Evolutionary conservation across 2,113 vertebrate genomes (phyloP).

Genomic region (Elgaria multicarinata): DNA sequence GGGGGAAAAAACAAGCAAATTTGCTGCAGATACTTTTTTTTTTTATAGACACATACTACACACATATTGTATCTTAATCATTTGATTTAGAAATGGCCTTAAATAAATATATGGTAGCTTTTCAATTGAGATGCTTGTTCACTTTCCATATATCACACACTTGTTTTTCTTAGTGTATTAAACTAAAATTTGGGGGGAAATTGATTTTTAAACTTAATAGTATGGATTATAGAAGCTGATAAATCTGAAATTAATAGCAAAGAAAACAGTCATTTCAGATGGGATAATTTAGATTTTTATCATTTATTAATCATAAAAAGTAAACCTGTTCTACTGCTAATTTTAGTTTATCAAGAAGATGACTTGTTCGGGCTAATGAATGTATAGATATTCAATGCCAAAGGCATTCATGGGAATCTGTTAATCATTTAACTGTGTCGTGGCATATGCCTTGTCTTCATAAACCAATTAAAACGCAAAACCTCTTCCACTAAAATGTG

Average conservation of each 20-base stretch:
- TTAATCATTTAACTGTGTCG: conserved; percentile 85
- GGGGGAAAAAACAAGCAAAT: conserved; percentile 49
- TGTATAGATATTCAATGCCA: conserved; percentile 82
- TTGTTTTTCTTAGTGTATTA: conserved; percentile 67
- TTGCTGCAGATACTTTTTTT: conserved; percentile 52
- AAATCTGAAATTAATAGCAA: conserved; percentile 81
- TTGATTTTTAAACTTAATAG: conserved; percentile 74
- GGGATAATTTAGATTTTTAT: conserved; percentile 85
- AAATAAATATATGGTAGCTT: conserved; percentile 32
- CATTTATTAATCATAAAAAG: conserved; percentile 84
- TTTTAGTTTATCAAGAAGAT: conserved; percentile 86
- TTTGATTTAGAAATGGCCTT: conserved; percentile 49
- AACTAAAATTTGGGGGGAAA: conserved; percentile 70
- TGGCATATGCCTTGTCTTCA: conserved; percentile 83
- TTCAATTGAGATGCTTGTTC: conserved; percentile 57
- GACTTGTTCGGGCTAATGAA: conserved; percentile 83
- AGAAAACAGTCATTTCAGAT: conserved; percentile 77
- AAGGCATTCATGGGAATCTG: conserved; percentile 80
- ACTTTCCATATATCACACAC: conserved; percentile 39
- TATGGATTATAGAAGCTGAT: conserved; percentile 71
- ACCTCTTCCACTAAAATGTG: conserved; percentile 72
- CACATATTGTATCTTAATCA: conserved; percentile 50
- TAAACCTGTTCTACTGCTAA: conserved; percentile 83
- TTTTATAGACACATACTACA: conserved; percentile 28
- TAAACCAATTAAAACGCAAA: conserved; percentile 82